A percentile compares a stretch with the other conserved stretches of the same genome.
phyloP scores from a whole-genome alignment of 2,797 vertebrate species.

The Philypnodon macrostomus region DNA sequence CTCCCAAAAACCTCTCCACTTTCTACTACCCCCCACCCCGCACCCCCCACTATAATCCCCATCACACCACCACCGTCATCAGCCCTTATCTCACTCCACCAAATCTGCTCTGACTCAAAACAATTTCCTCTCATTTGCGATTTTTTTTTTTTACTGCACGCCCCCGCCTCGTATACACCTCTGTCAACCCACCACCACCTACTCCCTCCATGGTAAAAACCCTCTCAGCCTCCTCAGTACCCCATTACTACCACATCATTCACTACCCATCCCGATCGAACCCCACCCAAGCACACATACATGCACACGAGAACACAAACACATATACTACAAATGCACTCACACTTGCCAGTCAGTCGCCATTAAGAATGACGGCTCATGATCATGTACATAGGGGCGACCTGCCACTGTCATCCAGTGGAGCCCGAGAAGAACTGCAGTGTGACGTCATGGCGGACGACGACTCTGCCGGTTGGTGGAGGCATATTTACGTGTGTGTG shows the following conservation, averaged over 20 bases:
- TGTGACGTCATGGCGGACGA: conserved; percentile 64
- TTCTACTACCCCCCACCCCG: conserved; percentile 45
- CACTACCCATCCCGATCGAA: conserved; percentile 42
- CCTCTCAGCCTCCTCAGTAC: conserved; percentile 55
- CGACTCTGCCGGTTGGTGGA: conserved; percentile 63
- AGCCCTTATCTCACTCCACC: conserved; percentile 79
- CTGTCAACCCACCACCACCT: conserved; percentile 53
- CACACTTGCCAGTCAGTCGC: conserved; percentile 61
- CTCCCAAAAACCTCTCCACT: conserved; percentile 51
- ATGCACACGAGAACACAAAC: conserved; percentile 45
- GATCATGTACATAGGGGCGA: conserved; percentile 53
- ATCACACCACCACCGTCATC: conserved; percentile 75
- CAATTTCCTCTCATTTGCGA: conserved; percentile 78
- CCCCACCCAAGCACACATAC: conserved; percentile 55
- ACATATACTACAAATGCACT: conserved; percentile 46
- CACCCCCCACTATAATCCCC: conserved; percentile 65
- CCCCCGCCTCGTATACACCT: conserved; percentile 49
- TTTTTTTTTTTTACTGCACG: conserved; percentile 63
- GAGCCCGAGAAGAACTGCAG: conserved; percentile 69
- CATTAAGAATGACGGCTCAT: conserved; percentile 64
- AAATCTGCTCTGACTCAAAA: conserved; percentile 79
- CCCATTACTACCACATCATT: too few species aligned
- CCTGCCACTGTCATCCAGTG: conserved; percentile 73
- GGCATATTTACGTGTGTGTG: conserved; percentile 52
- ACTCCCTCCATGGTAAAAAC: conserved; percentile 56